These are phyloP conservation scores for Mesocentrotus franciscanus DNA, from an alignment of 53 echinoderm and acorn worm species.

Conservation along the genomic window DNA sequence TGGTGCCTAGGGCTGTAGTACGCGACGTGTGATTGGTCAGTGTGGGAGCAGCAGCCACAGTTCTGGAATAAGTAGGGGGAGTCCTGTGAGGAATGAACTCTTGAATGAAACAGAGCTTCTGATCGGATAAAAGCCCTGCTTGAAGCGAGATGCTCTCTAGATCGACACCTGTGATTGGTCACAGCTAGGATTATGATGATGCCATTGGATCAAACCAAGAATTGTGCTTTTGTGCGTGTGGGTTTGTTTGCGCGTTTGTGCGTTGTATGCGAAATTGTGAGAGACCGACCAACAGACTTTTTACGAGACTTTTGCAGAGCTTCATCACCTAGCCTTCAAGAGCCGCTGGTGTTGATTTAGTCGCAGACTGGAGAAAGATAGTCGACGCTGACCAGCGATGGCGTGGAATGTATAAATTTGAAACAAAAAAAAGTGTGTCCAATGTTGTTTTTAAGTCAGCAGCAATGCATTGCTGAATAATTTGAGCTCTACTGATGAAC, in stretches of 20 bases:
- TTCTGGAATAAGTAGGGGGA: not conserved
- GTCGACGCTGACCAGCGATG: not conserved
- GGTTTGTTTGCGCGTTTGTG: constrained; percentile 1
- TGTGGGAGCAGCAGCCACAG: not conserved
- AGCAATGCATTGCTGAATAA: not conserved
- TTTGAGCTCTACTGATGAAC: not conserved
- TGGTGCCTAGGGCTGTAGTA: not conserved
- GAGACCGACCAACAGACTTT: not conserved
- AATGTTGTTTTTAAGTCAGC: not conserved
- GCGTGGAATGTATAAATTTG: not conserved
- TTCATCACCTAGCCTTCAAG: not conserved
- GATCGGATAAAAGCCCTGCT: constrained; percentile 39
- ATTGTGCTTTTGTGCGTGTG: constrained; percentile 36
- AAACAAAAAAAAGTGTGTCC: not conserved
- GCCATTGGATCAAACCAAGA: constrained; percentile 15
- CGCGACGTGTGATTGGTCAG: constrained; percentile 42
- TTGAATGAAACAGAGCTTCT: not conserved
- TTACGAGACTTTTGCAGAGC: not conserved
- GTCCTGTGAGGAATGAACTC: not conserved
- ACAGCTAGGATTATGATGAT: not conserved
- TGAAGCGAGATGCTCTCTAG: not conserved
- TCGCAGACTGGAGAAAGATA: not conserved
- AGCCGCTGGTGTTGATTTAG: not conserved
- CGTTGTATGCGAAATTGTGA: not conserved
- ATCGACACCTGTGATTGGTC: not conserved